phyloP scores from a whole-genome alignment of 2,797 vertebrate species.

The Helostoma temminkii region DNA sequence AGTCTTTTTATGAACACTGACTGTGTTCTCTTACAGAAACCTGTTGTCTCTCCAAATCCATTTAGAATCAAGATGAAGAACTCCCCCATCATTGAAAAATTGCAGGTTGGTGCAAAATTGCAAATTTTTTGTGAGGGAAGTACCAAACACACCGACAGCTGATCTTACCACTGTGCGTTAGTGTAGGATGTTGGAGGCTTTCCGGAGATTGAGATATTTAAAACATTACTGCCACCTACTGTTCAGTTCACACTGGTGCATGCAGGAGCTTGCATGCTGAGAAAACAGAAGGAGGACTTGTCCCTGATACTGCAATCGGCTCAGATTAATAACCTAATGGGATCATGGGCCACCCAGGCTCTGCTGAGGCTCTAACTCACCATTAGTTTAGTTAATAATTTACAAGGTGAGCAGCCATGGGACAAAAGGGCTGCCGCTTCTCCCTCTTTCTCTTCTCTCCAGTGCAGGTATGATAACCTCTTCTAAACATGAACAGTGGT shows the following conservation, averaged over 20 bases:
- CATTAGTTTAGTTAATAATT: conserved; percentile 45
- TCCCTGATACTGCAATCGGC: conserved; percentile 62
- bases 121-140: conserved; percentile 10
- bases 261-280: conserved; percentile 10
- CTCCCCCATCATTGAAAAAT: conserved; percentile 80
- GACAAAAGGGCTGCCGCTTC: conserved; percentile 85
- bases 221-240: conserved; percentile 69
- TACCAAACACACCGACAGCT: not conserved
- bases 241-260: conserved; percentile 40
- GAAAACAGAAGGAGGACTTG: conserved; percentile 29
- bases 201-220: conserved; percentile 7
- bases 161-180: not conserved
- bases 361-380: conserved; percentile 47
- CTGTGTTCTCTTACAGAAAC: conserved; percentile 66
- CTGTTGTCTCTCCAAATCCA: conserved; percentile 54
- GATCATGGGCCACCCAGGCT: conserved; percentile 70
- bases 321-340: conserved; percentile 80
- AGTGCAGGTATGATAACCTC: conserved; percentile 79
- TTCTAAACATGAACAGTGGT: not conserved
- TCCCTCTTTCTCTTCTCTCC: conserved; percentile 84
- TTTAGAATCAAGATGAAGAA: conserved; percentile 77
- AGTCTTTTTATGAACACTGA: not conserved
- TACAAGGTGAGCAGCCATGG: conserved; percentile 78
- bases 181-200: not conserved
- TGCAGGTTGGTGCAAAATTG: conserved; percentile 76